phyloP scores from a whole-genome alignment of 2,797 vertebrate species.

The Anguilla pacifica region DNA sequence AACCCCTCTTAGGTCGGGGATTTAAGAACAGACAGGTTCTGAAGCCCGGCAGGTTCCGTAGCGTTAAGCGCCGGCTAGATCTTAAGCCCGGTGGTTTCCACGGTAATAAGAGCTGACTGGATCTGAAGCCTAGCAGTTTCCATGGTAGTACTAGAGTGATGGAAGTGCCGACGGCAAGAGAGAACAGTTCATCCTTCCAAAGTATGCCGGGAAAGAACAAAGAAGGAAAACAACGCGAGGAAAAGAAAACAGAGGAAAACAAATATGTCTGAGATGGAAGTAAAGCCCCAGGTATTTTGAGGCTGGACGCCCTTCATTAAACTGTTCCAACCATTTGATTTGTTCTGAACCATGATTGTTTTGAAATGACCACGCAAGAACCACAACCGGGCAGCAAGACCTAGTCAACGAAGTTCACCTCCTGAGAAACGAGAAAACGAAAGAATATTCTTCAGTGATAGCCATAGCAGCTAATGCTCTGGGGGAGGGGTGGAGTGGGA shows the following conservation, averaged over 20 bases:
- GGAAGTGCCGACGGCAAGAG: not conserved
- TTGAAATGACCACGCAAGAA: not conserved
- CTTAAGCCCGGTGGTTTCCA: not conserved
- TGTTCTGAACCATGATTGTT: not conserved
- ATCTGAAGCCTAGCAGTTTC: not conserved
- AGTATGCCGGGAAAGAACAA: not conserved
- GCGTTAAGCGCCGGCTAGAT: not conserved
- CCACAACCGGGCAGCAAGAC: not conserved
- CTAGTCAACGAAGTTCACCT: not conserved
- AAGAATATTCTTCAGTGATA: not conserved
- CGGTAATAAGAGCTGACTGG: not conserved
- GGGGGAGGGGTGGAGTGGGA: not conserved
- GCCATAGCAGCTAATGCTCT: not conserved
- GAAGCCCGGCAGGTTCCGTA: not conserved
- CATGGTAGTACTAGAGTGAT: not conserved
- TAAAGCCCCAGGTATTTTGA: not conserved
- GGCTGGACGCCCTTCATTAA: not conserved
- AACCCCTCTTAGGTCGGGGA: not conserved
- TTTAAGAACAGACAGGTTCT: not conserved
- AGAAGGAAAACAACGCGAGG: not conserved
- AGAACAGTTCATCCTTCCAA: not conserved
- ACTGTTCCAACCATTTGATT: not conserved
- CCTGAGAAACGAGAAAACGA: not conserved
- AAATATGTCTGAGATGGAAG: not conserved
- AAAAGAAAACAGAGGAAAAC: not conserved